Evolutionary conservation across 2,797 vertebrate species (phyloP), one percentile per base, ranked within the genome.

Genomic region (Gadopsis marmoratus): DNA sequence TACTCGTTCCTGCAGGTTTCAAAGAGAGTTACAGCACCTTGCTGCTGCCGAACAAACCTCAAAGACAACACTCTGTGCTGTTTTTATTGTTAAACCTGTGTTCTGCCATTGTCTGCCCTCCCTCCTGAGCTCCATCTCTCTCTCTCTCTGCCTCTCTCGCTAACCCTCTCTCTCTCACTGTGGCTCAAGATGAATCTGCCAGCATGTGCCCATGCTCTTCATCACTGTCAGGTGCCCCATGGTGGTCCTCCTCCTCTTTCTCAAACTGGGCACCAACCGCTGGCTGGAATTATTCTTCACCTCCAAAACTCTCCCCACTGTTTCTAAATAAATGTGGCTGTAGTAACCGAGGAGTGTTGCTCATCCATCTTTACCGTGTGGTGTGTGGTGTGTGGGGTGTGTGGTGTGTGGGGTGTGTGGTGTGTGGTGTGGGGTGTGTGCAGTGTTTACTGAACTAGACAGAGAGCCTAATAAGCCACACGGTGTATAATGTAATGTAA

Each of bases 321-420:
- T 95, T 97, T 97, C 97, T 95, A 97, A 97, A 97, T 97, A 97
- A 97, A 96, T 95, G 95, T 91, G 94, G 91, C 94, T 96, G 95
- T 93, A 94, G 94, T 89, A 94, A 94, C 94, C 90, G 88, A 91
- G 93, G 94, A 93, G 93, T 95, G 94, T 91, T 95, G 86, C 94
- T 94, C 95, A 97, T 98, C 96, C 94, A 96, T 97, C 96, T 97
- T 96, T 90, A 78, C 87, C 16, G 39, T 65, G 87, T 35, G 48
- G 63, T 47, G 51, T 65, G 87, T 35, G 48, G 63, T 45, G 51
- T 43, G 41, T 43, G 33, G 71, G 82, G 86, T 86, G 84, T 81
- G 67, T n/a, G n/a, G n/a, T n/a, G n/a, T n/a, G n/a, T n/a, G n/a
- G n/a, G n/a, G n/a, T n/a, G n/a, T n/a, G n/a, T n/a, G n/a, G n/a